Evolutionary conservation across 2,888 invertebrate genomes (phyloP).

Genomic region (Euphydryas editha): DNA sequence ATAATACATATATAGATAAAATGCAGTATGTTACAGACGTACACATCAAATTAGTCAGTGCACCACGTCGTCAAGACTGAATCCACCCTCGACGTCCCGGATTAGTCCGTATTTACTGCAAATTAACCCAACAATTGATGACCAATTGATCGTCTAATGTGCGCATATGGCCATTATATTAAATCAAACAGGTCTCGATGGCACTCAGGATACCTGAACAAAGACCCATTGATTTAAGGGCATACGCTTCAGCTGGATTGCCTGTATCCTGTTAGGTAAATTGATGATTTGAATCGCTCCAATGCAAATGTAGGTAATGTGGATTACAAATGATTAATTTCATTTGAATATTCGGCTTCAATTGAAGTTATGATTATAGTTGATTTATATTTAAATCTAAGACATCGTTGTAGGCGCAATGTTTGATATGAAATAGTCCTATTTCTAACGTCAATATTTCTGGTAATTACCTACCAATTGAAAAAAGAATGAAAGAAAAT

Average conservation of each 20-base stretch:
- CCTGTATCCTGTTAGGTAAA: slow-evolving; percentile 57
- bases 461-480: too few species aligned
- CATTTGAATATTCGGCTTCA: slow-evolving; percentile 5
- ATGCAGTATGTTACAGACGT: neutral
- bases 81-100: slow-evolving; percentile 57
- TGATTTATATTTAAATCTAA: neutral
- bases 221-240: slow-evolving; percentile 77
- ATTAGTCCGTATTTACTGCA: slow-evolving; percentile 75
- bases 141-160: slow-evolving; percentile 70
- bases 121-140: slow-evolving; percentile 77
- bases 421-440: too few species aligned
- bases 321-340: slow-evolving; percentile 30
- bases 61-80: slow-evolving; percentile 44
- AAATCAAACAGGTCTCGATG: slow-evolving; percentile 69
- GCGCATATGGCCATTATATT: slow-evolving; percentile 71
- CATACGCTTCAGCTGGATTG: slow-evolving; percentile 48
- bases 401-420: too few species aligned
- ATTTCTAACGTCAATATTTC: too few species aligned
- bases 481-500: too few species aligned
- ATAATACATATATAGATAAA: neutral
- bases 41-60: slow-evolving; percentile 11
- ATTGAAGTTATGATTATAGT: neutral
- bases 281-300: slow-evolving; percentile 50
- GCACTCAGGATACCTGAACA: slow-evolving; percentile 68
- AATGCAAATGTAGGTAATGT: slow-evolving; percentile 34